phyloP scores from a whole-genome alignment of 1,140 invertebrate species.

The Kradibia gibbosae region DNA sequence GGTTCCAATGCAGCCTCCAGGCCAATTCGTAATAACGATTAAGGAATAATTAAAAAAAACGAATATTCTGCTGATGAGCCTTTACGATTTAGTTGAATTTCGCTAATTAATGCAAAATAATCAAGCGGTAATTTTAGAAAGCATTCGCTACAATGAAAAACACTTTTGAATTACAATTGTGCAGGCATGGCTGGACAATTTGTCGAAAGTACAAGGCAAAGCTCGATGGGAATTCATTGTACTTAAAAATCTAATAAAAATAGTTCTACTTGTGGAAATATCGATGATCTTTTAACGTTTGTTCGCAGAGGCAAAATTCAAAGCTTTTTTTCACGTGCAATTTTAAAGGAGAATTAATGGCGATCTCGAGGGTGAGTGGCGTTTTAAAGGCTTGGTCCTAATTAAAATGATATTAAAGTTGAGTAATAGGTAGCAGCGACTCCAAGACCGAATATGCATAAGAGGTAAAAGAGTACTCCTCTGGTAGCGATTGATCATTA shows the following conservation, averaged over 20 bases:
- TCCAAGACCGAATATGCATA: neutral
- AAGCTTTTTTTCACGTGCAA: neutral
- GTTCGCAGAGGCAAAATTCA: neutral
- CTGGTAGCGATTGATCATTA: neutral
- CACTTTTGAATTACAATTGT: neutral
- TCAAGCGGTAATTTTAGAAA: too few relatives aligned
- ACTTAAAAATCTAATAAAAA: too few relatives aligned
- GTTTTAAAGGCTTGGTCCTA: neutral
- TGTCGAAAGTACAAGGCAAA: too few relatives aligned
- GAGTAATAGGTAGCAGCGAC: neutral
- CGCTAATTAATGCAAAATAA: too few relatives aligned
- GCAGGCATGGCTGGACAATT: too few relatives aligned
- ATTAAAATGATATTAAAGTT: conserved; percentile 1
- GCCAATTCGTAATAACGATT: too few relatives aligned
- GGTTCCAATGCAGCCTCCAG: too few relatives aligned
- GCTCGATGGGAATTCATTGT: too few relatives aligned
- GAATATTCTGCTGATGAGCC: too few relatives aligned
- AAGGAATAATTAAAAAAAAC: too few relatives aligned
- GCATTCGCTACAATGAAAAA: neutral
- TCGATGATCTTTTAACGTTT: neutral
- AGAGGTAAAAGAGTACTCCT: neutral
- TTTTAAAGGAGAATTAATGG: neutral
- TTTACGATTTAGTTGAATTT: too few relatives aligned
- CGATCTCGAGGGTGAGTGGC: neutral
- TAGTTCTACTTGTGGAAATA: neutral